Evolutionary conservation across 2,113 vertebrate genomes (phyloP).

Genomic region (Perca fluviatilis): DNA sequence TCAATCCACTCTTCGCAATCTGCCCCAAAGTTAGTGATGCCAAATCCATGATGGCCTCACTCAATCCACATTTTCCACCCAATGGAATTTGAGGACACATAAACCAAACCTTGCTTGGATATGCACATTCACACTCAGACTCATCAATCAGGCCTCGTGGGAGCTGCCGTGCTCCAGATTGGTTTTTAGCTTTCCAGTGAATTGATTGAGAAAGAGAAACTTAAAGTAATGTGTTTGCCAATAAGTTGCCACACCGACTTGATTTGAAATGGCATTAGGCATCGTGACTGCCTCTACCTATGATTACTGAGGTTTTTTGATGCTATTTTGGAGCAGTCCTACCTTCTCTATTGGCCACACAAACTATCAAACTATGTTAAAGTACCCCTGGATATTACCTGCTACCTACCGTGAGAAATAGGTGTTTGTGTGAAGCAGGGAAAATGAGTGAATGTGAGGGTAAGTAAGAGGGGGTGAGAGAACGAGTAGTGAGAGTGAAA

Average conservation of each 20-base stretch:
- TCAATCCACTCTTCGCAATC: constrained; percentile 81
- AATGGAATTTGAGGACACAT: constrained; percentile 81
- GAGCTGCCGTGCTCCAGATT: constrained; percentile 79
- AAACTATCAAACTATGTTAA: constrained; percentile 74
- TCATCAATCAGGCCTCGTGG: constrained; percentile 82
- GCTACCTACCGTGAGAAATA: constrained; percentile 63
- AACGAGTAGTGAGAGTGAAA: constrained; percentile 35
- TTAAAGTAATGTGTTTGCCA: constrained; percentile 83
- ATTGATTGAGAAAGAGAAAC: constrained; percentile 85
- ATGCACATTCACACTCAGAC: constrained; percentile 78
- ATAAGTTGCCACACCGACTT: constrained; percentile 78
- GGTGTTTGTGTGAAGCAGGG: constrained; percentile 52
- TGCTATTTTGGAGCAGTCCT: constrained; percentile 57
- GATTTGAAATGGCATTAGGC: constrained; percentile 76
- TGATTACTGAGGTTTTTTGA: constrained; percentile 64
- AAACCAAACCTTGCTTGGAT: constrained; percentile 80
- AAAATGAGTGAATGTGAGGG: constrained; percentile 52
- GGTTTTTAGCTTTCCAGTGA: constrained; percentile 82
- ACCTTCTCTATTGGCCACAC: constrained; percentile 64
- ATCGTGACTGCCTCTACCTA: constrained; percentile 66
- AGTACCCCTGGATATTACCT: constrained; percentile 68
- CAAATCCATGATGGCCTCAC: constrained; percentile 81
- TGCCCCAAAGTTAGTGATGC: constrained; percentile 77
- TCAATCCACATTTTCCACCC: constrained; percentile 84
- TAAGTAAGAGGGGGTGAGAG: constrained; percentile 34